phyloP scores from a whole-genome alignment of 2,797 vertebrate genomes.

The Chaunax sp. region DNA sequence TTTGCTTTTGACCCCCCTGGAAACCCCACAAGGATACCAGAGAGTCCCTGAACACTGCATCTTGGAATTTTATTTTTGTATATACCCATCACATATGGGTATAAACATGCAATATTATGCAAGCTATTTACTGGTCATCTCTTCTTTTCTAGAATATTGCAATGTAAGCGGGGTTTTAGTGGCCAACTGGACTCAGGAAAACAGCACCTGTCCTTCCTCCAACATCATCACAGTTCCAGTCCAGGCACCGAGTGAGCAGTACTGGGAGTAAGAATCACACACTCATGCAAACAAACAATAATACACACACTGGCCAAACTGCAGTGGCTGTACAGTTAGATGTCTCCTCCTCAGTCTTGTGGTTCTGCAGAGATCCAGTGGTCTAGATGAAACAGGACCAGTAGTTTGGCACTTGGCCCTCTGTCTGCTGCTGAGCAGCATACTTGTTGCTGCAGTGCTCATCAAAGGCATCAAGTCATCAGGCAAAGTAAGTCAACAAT shows the following conservation, averaged over 20 bases:
- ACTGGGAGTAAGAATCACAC: constrained; percentile 91
- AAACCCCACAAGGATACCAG: too few species aligned
- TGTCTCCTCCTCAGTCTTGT: constrained; percentile 79
- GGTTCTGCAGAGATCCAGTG: constrained; percentile 86
- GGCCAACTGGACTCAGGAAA: constrained; percentile 83
- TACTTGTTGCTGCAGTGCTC: constrained; percentile 85
- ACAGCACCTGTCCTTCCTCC: constrained; percentile 79
- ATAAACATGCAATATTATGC: too few species aligned
- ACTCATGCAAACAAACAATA: not conserved
- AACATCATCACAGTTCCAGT: constrained; percentile 57
- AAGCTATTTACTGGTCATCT: constrained; percentile 6
- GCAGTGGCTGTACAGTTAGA: not conserved
- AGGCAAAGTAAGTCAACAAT: constrained; percentile 88
- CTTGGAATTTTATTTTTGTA: too few species aligned
- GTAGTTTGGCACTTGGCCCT: constrained; percentile 97
- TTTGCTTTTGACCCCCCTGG: too few species aligned
- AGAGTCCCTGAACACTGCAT: too few species aligned
- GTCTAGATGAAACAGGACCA: constrained; percentile 88
- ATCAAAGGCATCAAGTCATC: constrained; percentile 97
- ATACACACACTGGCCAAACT: not conserved
- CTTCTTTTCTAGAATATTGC: constrained; percentile 71
- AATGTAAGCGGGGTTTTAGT: constrained; percentile 68
- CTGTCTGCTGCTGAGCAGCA: constrained; percentile 90
- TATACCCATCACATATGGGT: too few species aligned
- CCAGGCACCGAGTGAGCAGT: constrained; percentile 91